Base-by-base conservation (phyloP, 1,140 invertebrate genomes). In the Tetramorium alpestre region DNA sequence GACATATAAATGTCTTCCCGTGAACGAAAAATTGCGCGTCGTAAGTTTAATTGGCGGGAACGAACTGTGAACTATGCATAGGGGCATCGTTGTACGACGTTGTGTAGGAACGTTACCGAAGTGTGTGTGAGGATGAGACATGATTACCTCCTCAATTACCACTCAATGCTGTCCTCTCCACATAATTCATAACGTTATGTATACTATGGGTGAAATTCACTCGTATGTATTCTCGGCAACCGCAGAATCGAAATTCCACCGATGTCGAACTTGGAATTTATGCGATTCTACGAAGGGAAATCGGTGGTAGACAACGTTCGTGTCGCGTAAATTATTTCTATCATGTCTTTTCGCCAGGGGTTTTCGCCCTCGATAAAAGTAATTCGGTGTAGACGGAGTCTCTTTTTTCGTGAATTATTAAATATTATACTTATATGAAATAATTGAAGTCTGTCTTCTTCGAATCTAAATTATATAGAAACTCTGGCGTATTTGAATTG, bases 141-240 rank as follows among this genome's bases (percentile, higher is more conserved):
- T 92, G 92, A 94, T 94, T 93, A 93, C 90, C 92, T 92, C 91
- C 92, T 93, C 92, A 93, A 93, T 94, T 94, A 93, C 91, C 87
- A 90, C 90, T 93, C 93, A 93, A 94, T 94, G 91, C 88, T 90
- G 77, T 88, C 90, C 91, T 89, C 87, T 85, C 65, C 88, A 87
- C 92, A 93, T 93, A 93, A 93, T 93, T 93, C 90, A 91, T 92
- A 90, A 89, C 87, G 86, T 85, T 88, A 91, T 81, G 86, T 90
- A 89, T 58, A 90, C 89, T 87, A 77, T 51, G 89, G 73, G 56
- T 77, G 89, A 90, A 90, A 88, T 90, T 90, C 78, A 78, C 81
- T 90, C 86, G 64, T 84, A 49, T 28, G 54, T 60, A 75, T 41
- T 58, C 78, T 41, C 69, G 54, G 33, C 64, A 5, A 60, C 38